Evolutionary conservation across 92 coral and sea anemone species (phyloP), one percentile per base, ranked within the genome.

Genomic region (Palythoa grandiflora): DNA sequence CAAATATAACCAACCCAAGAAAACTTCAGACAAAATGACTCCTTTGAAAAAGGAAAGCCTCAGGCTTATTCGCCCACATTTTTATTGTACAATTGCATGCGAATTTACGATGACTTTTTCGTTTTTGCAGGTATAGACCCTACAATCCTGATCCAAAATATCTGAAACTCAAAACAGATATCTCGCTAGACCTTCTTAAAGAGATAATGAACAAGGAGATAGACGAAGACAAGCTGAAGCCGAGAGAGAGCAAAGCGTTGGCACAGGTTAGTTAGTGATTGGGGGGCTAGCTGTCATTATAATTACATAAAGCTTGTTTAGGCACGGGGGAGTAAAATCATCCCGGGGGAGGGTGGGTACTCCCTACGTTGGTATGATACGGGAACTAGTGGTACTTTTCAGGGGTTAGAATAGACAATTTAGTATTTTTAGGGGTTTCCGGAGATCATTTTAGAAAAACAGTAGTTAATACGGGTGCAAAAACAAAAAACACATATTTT

Each of bases 171-270:
- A 96, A 91, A 63, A 95, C 99, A 9, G 99, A 96, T 74, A 89
- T 89, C 3, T 90, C 98, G 14, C 80, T 80, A 8, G 77, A 81
- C 11, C 91, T 96, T 37, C 80, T 93, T 53, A 60, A 83, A 20
- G 90, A 93, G 83, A 77, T 96, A 19, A 90, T 85, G 83, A 79
- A 73, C 68, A 77, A 90, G 68, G 59, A 92, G 38, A 89, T 96
- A 50, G 88, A 96, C 86, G 88, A 84, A 68, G 86, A 92, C 52
- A 85, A 90, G 38, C 83, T 96, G 55, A 96, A 91, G 77, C 96
- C 99, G 37, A 76, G 97, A 39, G 99, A 96, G 28, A 90, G 91
- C 19, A 96, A 96, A 75, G 95, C 97, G 3, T n/a, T 96, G 19
- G 89, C 95, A 10, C 99, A 96, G 99, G 99, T 96, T 9, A 20